Evolutionary conservation across 1,140 invertebrate species (phyloP).

Genomic region (Sarcophaga bullata): DNA sequence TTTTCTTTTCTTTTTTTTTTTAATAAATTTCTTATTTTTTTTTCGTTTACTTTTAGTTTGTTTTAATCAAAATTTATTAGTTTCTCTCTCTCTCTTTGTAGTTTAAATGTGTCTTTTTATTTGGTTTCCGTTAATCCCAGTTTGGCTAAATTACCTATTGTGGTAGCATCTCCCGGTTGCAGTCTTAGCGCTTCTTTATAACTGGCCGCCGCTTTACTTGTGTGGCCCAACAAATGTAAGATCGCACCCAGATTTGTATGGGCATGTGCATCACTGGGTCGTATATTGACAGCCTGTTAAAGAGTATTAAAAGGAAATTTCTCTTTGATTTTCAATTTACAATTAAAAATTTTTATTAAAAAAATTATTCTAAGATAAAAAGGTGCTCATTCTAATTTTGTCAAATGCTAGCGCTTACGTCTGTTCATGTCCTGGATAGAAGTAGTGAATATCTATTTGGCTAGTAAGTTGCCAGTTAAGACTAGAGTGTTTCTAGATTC

Average conservation of each 20-base stretch:
- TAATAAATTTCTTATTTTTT: constrained; percentile 1
- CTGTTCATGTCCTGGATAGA: no score
- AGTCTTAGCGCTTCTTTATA: constrained; percentile 85
- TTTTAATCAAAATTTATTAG: no score
- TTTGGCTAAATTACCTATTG: constrained; percentile 88
- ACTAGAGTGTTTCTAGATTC: no score
- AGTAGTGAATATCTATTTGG: no score
- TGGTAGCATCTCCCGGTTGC: constrained; percentile 86
- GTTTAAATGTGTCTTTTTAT: constrained; percentile 43
- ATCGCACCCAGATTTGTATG: constrained; percentile 95
- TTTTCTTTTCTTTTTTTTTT: not conserved
- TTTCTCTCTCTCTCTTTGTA: constrained; percentile 21
- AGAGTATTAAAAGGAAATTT: not conserved
- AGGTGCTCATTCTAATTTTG: no score
- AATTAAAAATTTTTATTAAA: not conserved
- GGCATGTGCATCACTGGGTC: constrained; percentile 76
- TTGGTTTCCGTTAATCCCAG: constrained; percentile 66
- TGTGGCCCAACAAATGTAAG: constrained; percentile 90
- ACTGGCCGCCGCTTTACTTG: constrained; percentile 82
- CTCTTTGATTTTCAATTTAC: no score
- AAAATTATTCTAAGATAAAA: no score
- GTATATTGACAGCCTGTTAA: constrained; percentile 57
- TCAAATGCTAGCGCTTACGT: no score
- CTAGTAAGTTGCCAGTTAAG: no score
- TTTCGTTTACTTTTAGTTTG: constrained; percentile 20